A percentile compares a stretch with the other conserved stretches of the same genome.
phyloP scores from a whole-genome alignment of 2,888 invertebrate genomes.

The Allophyes oxyacanthae region DNA sequence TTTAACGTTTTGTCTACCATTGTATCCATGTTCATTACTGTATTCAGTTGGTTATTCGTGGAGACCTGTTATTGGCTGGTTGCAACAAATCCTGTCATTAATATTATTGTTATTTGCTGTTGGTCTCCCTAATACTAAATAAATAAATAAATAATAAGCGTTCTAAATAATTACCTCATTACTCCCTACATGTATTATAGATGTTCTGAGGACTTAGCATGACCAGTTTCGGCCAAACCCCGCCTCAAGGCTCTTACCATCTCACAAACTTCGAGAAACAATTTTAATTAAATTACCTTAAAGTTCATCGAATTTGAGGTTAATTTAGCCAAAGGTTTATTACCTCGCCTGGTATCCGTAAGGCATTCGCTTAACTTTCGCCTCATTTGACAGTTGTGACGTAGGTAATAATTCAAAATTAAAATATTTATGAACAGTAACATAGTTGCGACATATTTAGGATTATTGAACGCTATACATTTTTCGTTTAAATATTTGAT shows the following conservation, averaged over 20 bases:
- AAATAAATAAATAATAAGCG: no score
- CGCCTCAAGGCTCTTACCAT: conserved; percentile 12
- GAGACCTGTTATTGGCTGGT: no score
- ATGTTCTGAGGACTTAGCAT: no score
- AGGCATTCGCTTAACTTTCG: conserved; percentile 32
- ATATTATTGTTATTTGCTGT: no score
- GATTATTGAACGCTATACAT: conserved; percentile 34
- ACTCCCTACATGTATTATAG: no score
- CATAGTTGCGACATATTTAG: conserved; percentile 28
- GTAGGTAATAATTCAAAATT: conserved; percentile 24
- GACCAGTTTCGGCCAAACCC: background rate
- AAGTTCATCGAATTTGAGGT: conserved; percentile 43
- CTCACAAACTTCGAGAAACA: conserved; percentile 28
- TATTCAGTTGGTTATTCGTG: no score
- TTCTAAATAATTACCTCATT: no score
- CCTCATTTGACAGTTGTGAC: conserved; percentile 35
- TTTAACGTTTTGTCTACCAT: no score
- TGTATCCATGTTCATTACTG: no score
- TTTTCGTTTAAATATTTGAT: conserved; percentile 36
- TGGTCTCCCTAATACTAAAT: no score
- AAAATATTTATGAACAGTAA: conserved; percentile 30
- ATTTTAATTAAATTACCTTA: conserved; percentile 49
- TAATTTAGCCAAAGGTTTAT: conserved; percentile 33
- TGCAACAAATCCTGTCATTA: no score
- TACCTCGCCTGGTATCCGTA: conserved; percentile 16